Evolutionary conservation across 2,113 vertebrate genomes (phyloP).

Genomic region (Erinaceus europaeus): DNA sequence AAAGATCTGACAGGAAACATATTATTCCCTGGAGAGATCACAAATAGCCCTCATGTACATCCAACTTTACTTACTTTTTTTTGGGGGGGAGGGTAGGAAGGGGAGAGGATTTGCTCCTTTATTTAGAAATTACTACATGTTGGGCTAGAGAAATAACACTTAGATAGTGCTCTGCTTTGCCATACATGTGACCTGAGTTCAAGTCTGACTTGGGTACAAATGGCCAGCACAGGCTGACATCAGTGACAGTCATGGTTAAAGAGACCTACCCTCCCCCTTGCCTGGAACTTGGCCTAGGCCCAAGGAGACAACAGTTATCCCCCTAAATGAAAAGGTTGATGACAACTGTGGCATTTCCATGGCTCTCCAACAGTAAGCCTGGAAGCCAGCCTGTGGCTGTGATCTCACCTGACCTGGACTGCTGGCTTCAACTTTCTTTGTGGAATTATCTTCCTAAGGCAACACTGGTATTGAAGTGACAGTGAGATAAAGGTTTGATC

Average conservation of each 20-base stretch:
- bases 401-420: neutral
- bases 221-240: neutral
- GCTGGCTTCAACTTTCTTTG: neutral
- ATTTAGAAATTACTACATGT: too few relatives aligned
- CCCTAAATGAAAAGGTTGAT: neutral
- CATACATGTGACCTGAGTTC: too few relatives aligned
- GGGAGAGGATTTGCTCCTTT: too few relatives aligned
- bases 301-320: neutral
- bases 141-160: too few relatives aligned
- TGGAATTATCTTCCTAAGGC: neutral
- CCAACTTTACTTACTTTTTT: too few relatives aligned
- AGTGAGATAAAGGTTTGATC: neutral
- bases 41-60: neutral
- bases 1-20: neutral
- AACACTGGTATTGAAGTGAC: neutral
- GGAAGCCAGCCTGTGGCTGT: neutral
- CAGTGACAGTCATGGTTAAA: neutral
- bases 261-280: neutral
- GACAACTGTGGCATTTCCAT: neutral
- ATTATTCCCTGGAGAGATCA: too few relatives aligned
- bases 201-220: neutral
- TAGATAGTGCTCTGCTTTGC: too few relatives aligned
- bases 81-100: too few relatives aligned
- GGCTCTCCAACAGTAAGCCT: neutral
- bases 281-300: neutral